Base-by-base conservation (phyloP, 2,113 vertebrate genomes). In the Salvator merianae region DNA sequence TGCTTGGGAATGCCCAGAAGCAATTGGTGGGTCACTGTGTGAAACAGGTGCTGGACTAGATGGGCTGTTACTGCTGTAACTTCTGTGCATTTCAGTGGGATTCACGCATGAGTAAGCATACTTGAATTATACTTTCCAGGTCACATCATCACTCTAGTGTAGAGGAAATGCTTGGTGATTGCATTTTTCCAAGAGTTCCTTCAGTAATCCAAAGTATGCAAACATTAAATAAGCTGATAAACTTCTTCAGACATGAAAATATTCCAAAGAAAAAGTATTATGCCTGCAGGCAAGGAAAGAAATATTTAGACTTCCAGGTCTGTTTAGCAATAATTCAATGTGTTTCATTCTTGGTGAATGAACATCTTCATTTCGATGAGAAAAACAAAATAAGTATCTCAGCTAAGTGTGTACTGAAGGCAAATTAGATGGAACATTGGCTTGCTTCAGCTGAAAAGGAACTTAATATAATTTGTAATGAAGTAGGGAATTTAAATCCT, bases 381-480 rank as follows among this genome's bases (percentile, higher is more conserved):
- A 83, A n/a, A 40, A 88, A 59, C 50, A 53, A 53, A 14, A 53
- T 53, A 20, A 8, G 24, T 77, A 81, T 47, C 22, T 82, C 40
- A 79, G 80, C 66, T 82, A 85, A 84, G 71, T 81, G 28, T 2
- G 0, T 62, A 89, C 22, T 50, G 38, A 78, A 53, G 38, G n/a
- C 85, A 62, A 86, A 34, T 62, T 81, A 43, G 43, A 88, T 68
- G 38, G 38, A 89, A 82, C 43, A 32, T 20, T 91, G 87, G 81
- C 59, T 85, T 75, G 7, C 5, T 89, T 79, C 50, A 86, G 6
- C 62, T 63, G 50, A 84, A 89, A 87, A 84, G 82, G 6, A 88
- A 43, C 22, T 62, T 87, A 81, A 77, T 12, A 74, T 62, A 83
- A 71, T 2, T 70, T 68, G 40, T 66, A 80, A 88, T 80, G n/a